Conservation (phyloP, 2,888 invertebrate genomes). For the Harpalus rufipes region DNA sequence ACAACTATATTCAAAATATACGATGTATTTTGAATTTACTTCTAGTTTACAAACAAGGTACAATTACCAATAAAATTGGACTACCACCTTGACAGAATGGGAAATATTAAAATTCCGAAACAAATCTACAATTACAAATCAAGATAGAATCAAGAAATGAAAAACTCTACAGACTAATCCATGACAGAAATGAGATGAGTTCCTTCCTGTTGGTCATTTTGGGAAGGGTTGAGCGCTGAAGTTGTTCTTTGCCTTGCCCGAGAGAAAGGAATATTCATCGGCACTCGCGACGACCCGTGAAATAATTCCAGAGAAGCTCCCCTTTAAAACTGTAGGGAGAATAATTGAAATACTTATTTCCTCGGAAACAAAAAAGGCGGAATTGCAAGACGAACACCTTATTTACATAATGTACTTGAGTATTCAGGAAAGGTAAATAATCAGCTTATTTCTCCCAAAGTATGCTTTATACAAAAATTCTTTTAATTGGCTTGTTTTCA, state of each 20-base stretch:
- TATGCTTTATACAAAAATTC: conserved; percentile 62
- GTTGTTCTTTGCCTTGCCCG: background rate
- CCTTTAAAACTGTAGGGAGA: conserved; percentile 64
- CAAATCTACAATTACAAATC: too few species aligned
- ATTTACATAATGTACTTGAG: conserved; percentile 66
- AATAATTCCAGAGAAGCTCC: conserved; percentile 59
- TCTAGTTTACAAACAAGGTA: too few species aligned
- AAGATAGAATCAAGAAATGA: too few species aligned
- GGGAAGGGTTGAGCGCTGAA: background rate
- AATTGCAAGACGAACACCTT: conserved; percentile 66
- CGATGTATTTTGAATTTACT: too few species aligned
- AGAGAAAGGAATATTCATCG: conserved; percentile 52
- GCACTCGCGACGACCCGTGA: conserved; percentile 33
- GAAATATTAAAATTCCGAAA: too few species aligned
- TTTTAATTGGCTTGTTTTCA: conserved; percentile 60
- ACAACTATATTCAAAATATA: too few species aligned
- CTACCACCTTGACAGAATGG: too few species aligned
- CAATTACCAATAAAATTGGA: too few species aligned
- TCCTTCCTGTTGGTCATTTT: background rate
- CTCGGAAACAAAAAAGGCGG: conserved; percentile 56
- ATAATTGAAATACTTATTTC: conserved; percentile 66
- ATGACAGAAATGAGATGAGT: too few species aligned
- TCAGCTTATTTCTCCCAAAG: conserved; percentile 63
- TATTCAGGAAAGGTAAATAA: conserved; percentile 64
- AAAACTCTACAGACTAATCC: too few species aligned